Percentiles rank a stretch among this genome's conserved stretches.
Conservation (phyloP, 2,888 invertebrate genomes). For the Xanthia icteritia region DNA sequence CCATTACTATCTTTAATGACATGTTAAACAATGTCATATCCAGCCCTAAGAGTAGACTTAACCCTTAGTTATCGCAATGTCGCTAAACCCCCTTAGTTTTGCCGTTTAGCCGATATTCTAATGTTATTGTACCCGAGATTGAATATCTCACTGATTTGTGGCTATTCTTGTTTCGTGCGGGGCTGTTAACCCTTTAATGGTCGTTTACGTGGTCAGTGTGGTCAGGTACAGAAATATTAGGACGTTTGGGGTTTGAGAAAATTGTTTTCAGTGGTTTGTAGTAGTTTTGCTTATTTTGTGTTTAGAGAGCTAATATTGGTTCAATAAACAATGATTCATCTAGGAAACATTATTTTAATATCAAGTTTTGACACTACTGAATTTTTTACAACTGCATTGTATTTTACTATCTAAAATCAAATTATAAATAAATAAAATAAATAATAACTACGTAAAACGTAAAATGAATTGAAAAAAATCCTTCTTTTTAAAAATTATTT, state of each 20-base stretch:
- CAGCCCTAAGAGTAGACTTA: conserved; percentile 61
- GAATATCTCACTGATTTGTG: conserved; percentile 89
- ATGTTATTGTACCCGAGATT: conserved; percentile 87
- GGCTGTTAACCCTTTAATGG: conserved; percentile 65
- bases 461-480: too few species aligned
- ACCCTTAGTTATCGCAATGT: conserved; percentile 76
- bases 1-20: neutral
- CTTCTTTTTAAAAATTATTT: too few species aligned
- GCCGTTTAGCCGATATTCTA: conserved; percentile 85
- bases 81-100: conserved; percentile 82
- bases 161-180: conserved; percentile 79
- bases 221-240: conserved; percentile 64
- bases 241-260: conserved; percentile 38
- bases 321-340: neutral
- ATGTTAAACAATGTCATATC: conserved; percentile 62
- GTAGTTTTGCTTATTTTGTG: conserved; percentile 39
- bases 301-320: neutral
- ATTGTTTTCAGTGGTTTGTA: conserved; percentile 21
- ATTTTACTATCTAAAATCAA: neutral
- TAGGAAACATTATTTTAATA: neutral
- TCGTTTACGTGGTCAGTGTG: conserved; percentile 62
- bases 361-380: too few species aligned
- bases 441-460: too few species aligned
- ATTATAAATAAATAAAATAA: neutral
- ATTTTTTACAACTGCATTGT: neutral